A percentile compares a stretch with the other conserved stretches of the same genome.
These are phyloP conservation scores for Sebastes jordani DNA, from an alignment of 2,797 vertebrate genomes.

Conservation along the genomic window DNA sequence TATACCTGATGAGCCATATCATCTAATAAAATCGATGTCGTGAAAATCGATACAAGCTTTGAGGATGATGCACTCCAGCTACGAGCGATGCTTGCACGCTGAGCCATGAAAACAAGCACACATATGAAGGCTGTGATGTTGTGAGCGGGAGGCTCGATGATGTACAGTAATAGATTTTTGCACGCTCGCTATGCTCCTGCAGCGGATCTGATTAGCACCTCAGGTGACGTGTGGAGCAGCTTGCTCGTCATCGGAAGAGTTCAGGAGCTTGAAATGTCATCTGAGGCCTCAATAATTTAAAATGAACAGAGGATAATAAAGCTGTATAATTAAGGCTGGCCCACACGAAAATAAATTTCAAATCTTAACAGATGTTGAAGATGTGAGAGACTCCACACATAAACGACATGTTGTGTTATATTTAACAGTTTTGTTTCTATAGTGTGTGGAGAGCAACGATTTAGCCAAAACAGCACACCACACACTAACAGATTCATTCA, in stretches of 20 bases:
- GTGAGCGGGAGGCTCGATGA: background rate
- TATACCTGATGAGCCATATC: constrained; percentile 35
- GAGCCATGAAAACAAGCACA: constrained; percentile 14
- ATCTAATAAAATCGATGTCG: constrained; percentile 43
- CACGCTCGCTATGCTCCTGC: constrained; percentile 20
- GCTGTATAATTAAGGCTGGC: background rate
- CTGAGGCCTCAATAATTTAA: background rate
- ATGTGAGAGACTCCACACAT: too few species aligned
- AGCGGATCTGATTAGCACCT: constrained; percentile 38
- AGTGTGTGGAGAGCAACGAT: too few species aligned
- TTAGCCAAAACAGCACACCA: too few species aligned
- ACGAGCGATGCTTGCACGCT: background rate
- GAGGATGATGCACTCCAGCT: constrained; percentile 9
- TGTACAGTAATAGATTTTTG: constrained; percentile 18
- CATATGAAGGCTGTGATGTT: background rate
- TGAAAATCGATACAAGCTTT: constrained; percentile 42
- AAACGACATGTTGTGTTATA: too few species aligned
- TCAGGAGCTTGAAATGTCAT: constrained; percentile 5
- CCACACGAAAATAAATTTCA: too few species aligned
- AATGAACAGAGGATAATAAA: background rate
- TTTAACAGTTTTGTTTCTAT: too few species aligned
- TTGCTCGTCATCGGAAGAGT: background rate
- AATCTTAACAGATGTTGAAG: too few species aligned
- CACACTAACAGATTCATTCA: too few species aligned
- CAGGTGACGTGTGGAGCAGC: constrained; percentile 11